Conservation (phyloP, 2,888 invertebrate genomes). For the Tinea semifulvella region DNA sequence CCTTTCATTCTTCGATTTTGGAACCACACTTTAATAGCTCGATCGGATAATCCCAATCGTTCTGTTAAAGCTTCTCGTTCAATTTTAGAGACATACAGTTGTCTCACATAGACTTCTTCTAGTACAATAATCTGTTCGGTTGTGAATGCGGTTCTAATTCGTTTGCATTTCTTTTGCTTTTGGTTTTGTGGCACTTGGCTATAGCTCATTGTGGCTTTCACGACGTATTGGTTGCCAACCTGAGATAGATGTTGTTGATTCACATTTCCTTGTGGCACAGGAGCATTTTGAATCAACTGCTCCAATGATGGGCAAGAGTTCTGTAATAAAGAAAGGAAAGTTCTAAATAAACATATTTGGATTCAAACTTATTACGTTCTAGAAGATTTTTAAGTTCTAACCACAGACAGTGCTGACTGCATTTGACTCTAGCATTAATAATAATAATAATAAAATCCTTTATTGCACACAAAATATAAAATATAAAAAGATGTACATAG, state of each 20-base stretch:
- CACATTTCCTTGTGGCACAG: not conserved
- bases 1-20: constrained; percentile 75
- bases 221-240: not conserved
- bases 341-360: not conserved
- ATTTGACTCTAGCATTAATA: no score
- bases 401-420: no score
- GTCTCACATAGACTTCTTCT: constrained; percentile 73
- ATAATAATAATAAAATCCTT: no score
- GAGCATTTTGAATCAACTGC: not conserved
- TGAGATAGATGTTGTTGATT: not conserved
- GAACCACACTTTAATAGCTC: constrained; percentile 82
- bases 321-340: not conserved
- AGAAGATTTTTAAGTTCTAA: no score
- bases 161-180: constrained; percentile 46
- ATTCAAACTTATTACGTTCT: not conserved
- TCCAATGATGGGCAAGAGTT: not conserved
- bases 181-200: not conserved
- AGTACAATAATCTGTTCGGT: constrained; percentile 75
- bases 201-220: not conserved
- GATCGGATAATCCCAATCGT: constrained; percentile 65
- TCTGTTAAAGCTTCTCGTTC: constrained; percentile 72
- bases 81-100: constrained; percentile 75
- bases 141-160: constrained; percentile 78
- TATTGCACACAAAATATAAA: no score
- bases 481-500: no score